Evolutionary conservation across 2,888 invertebrate species (phyloP), one percentile per base, ranked within the genome.

Genomic region (Drosophila villosipedis): DNA sequence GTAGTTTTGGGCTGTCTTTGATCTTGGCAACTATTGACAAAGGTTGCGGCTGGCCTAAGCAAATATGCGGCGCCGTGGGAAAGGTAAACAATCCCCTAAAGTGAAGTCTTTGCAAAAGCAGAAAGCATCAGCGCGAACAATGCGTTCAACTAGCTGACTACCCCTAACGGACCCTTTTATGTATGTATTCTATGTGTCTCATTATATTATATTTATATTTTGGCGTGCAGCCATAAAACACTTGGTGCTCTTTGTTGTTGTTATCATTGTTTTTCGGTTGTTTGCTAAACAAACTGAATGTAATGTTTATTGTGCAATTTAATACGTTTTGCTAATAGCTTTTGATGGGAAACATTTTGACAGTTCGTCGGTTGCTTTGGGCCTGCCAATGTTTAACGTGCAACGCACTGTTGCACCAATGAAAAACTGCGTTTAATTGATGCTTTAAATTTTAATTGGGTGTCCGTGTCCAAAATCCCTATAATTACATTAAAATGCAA

Each of bases 11-110:
- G 33, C 55, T 66, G 64, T 22, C 87, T 85, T 89, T 89, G 85
- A 85, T 85, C 83, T 87, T 71, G 62, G 72, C 71, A 65, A 87
- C 73, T 87, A 87, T 89, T 85, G 87, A 89, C 89, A 73, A 76
- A 79, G 76, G 68, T 66, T 62, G 70, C 14, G 61, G 39, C 65
- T 72, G 72, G 69, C 80, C 82, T 72, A 73, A 73, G 52, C 59
- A 89, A 86, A 86, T 75, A 86, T 33, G 31, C 65, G 22, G 59
- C 16, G 74, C 67, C 85, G 66, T 86, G 85, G 83, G 85, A 86
- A 87, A 79, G 58, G 73, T 81, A 86, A 86, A 86, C 77, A 89
- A 63, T 39, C 39, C 61, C 73, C 76, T 19, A 37, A 25, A 75
- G 57, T 33, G 73, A 69, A 63, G 64, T 70, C 78, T 59, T 73